phyloP scores from a whole-genome alignment of 1,140 invertebrate species.

The Chymomyza costata region DNA sequence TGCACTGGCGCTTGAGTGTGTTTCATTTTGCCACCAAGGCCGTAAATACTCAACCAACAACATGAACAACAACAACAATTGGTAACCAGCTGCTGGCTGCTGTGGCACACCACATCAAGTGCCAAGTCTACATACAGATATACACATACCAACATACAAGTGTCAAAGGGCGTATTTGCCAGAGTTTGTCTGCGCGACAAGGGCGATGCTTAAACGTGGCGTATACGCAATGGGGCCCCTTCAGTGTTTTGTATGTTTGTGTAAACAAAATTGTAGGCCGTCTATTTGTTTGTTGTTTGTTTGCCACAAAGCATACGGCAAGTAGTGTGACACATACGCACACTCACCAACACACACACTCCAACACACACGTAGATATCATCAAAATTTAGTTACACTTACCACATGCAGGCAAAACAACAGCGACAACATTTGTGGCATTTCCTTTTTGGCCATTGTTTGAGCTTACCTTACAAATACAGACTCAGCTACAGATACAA shows the following conservation, averaged over 20 bases:
- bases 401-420: constrained; percentile 25
- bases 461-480: too few relatives aligned
- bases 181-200: constrained; percentile 30
- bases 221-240: constrained; percentile 62
- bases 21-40: constrained; percentile 51
- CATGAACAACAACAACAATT: constrained; percentile 7
- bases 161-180: constrained; percentile 51
- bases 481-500: too few relatives aligned
- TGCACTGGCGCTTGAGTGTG: constrained; percentile 16
- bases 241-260: constrained; percentile 67
- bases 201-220: constrained; percentile 45
- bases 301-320: constrained; percentile 54
- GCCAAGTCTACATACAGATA: constrained; percentile 1
- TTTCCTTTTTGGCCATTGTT: too few relatives aligned
- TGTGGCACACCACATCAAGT: constrained; percentile 3
- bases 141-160: constrained; percentile 1
- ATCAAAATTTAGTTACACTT: constrained; percentile 43
- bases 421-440: too few relatives aligned
- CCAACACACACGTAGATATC: constrained; percentile 2
- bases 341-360: constrained; percentile 1
- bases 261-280: constrained; percentile 62
- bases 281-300: constrained; percentile 63
- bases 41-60: constrained; percentile 53
- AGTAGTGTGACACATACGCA: constrained; percentile 44
- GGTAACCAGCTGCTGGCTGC: constrained; percentile 9